These are phyloP conservation scores for Pyrocephalus nanus DNA, from an alignment of 2,797 vertebrate genomes.

Conservation along the genomic window DNA sequence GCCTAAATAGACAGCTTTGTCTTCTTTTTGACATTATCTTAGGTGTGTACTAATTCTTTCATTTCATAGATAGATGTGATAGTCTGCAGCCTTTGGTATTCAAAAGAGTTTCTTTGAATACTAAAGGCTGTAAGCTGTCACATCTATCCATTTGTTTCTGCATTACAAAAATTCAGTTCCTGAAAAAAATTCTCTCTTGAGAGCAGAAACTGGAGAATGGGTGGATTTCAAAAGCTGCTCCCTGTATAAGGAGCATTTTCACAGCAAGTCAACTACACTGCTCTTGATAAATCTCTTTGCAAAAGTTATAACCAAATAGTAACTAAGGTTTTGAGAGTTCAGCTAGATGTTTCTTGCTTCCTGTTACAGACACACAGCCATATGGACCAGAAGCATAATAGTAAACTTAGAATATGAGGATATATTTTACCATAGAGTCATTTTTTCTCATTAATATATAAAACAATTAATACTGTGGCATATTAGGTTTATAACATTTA, in stretches of 20 bases:
- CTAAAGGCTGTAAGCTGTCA: not conserved
- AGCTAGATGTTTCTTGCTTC: not conserved
- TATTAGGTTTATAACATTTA: not conserved
- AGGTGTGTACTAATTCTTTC: not conserved
- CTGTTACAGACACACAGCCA: not conserved
- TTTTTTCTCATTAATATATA: not conserved
- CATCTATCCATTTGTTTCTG: not conserved
- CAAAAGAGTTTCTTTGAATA: not conserved
- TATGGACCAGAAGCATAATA: not conserved
- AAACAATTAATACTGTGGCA: not conserved
- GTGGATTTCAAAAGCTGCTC: not conserved
- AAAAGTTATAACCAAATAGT: not conserved
- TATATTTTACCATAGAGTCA: not conserved
- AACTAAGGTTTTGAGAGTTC: not conserved
- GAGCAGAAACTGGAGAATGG: not conserved
- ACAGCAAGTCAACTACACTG: not conserved
- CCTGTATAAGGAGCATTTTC: not conserved
- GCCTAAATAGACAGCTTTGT: not conserved
- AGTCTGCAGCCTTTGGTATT: no score
- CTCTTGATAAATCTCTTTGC: not conserved
- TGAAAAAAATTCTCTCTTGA: not conserved
- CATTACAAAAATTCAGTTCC: not conserved
- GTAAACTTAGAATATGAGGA: not conserved
- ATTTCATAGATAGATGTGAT: not conserved
- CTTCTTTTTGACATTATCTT: not conserved